phyloP scores from a whole-genome alignment of 2,888 invertebrate genomes.

The Mycogona germanica region DNA sequence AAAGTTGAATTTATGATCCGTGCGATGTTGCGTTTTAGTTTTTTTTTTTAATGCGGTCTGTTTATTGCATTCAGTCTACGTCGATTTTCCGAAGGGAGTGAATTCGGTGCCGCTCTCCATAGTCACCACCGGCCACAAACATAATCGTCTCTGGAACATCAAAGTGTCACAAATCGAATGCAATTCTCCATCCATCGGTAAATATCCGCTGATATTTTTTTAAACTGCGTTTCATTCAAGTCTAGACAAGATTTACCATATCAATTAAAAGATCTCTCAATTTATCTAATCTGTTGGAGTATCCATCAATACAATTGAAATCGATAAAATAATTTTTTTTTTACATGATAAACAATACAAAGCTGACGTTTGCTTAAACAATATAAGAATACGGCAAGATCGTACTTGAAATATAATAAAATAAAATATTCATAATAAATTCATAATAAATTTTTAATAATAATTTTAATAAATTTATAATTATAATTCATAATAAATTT shows the following conservation, averaged over 20 bases:
- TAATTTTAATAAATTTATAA: too few relatives aligned
- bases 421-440: too few relatives aligned
- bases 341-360: too few relatives aligned
- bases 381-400: too few relatives aligned
- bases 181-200: constrained; percentile 22
- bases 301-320: neutral
- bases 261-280: neutral
- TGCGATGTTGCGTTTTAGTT: neutral
- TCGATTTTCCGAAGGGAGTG: constrained; percentile 22
- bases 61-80: constrained; percentile 14
- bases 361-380: too few relatives aligned
- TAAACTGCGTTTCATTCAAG: too few relatives aligned
- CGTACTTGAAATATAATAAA: too few relatives aligned
- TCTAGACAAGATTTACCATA: neutral
- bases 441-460: too few relatives aligned
- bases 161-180: constrained; percentile 21
- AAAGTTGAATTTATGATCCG: neutral
- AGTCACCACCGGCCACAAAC: constrained; percentile 20
- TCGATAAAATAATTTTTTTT: too few relatives aligned
- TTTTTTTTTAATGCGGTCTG: neutral
- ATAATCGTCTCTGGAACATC: constrained; percentile 19
- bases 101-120: constrained; percentile 21
- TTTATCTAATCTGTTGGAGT: neutral
- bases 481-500: too few relatives aligned
- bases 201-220: neutral